Conservation (phyloP, 2,888 invertebrate genomes). For the Lithophane socia region DNA sequence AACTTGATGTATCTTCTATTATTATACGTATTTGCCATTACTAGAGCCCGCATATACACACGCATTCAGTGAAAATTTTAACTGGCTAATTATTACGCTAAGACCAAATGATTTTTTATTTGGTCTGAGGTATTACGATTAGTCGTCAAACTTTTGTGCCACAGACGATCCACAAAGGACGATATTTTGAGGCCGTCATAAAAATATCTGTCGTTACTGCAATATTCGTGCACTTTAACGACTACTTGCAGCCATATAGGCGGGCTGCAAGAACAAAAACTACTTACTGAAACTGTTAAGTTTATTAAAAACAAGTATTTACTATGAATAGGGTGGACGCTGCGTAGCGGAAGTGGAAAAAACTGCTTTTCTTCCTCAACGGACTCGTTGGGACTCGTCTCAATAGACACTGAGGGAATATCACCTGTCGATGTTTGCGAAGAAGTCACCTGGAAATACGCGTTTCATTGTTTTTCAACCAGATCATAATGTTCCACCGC, state of each 20-base stretch:
- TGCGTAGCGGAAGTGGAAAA: constrained; percentile 77
- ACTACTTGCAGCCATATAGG: not conserved
- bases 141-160: not conserved
- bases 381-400: constrained; percentile 69
- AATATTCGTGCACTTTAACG: not conserved
- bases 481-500: too few relatives aligned
- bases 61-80: not conserved
- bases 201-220: not conserved
- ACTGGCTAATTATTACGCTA: not conserved
- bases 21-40: not conserved
- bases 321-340: constrained; percentile 76
- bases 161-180: not conserved
- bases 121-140: not conserved
- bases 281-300: not conserved
- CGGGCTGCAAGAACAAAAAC: not conserved
- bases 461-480: not conserved
- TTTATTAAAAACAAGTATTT: constrained; percentile 23
- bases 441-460: constrained; percentile 76
- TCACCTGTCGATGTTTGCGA: constrained; percentile 85
- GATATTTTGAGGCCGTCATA: not conserved
- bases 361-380: constrained; percentile 72
- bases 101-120: too few relatives aligned
- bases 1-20: too few relatives aligned
- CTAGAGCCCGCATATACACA: not conserved
- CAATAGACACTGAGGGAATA: constrained; percentile 75